Percentiles rank a stretch among this genome's conserved stretches.
Evolutionary conservation across 64 coral and sea anemone species (phyloP).

Genomic region (Montipora capricornis): DNA sequence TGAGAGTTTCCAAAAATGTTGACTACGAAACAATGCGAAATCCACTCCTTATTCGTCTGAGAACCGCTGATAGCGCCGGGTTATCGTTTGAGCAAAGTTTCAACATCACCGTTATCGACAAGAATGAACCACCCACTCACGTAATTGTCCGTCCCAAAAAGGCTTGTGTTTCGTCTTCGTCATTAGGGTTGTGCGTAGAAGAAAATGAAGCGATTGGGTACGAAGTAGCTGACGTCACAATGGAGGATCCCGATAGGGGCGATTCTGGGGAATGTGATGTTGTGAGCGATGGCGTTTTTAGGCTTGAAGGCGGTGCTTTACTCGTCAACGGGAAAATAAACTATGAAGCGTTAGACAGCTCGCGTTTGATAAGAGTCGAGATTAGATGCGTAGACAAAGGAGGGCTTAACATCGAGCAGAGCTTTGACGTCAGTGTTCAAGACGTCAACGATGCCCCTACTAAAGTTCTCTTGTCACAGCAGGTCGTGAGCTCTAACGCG

Average conservation of each 20-base stretch:
- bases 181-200: slow-evolving; percentile 47
- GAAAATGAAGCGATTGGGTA: slow-evolving; percentile 78
- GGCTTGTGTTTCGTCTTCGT: slow-evolving; percentile 1
- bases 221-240: slow-evolving; percentile 49
- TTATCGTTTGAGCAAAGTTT: slow-evolving; percentile 52
- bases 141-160: slow-evolving; percentile 27
- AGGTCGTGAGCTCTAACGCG: slow-evolving; percentile 68
- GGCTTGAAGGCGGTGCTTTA: slow-evolving; percentile 41
- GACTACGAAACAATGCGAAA: slow-evolving; percentile 59
- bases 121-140: slow-evolving; percentile 74
- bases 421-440: slow-evolving; percentile 65
- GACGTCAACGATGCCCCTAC: slow-evolving; percentile 75
- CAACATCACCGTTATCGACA: slow-evolving; percentile 69
- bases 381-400: slow-evolving; percentile 72
- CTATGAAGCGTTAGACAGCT: slow-evolving; percentile 61
- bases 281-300: slow-evolving; percentile 48
- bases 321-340: slow-evolving; percentile 74
- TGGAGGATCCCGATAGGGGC: slow-evolving; percentile 64
- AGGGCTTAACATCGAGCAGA: slow-evolving; percentile 41
- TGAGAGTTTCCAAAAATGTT: slow-evolving; percentile 46
- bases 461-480: slow-evolving; percentile 61
- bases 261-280: slow-evolving; percentile 67
- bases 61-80: slow-evolving; percentile 55
- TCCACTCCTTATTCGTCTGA: slow-evolving; percentile 7
- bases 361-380: slow-evolving; percentile 58